Conservation (phyloP, 2,797 vertebrate species). For the Oceanodroma leucorhoa region DNA sequence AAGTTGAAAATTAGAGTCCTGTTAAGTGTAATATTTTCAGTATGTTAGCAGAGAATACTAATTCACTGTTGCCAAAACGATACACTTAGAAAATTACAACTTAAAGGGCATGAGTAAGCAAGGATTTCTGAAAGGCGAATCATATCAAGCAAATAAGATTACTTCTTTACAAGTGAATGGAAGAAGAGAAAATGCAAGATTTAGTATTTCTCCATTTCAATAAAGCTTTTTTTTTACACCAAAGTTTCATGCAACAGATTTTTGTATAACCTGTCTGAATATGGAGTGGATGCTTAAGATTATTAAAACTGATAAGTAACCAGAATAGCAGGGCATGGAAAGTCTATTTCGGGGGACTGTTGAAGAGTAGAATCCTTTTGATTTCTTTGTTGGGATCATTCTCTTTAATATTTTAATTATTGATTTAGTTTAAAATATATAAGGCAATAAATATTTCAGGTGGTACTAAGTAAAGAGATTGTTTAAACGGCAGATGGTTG, state of each 20-base stretch:
- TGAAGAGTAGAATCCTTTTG: neutral
- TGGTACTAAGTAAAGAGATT: neutral
- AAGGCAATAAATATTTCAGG: slow-evolving; percentile 41
- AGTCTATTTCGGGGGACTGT: neutral
- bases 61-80: neutral
- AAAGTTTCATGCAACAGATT: neutral
- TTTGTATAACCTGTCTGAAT: neutral
- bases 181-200: neutral
- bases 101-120: neutral
- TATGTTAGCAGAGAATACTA: neutral
- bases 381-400: neutral
- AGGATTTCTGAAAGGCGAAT: slow-evolving; percentile 3
- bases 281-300: neutral
- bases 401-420: slow-evolving; percentile 25
- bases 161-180: neutral
- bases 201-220: neutral
- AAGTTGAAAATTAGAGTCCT: neutral
- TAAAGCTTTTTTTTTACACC: neutral
- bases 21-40: neutral
- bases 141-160: neutral
- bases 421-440: neutral
- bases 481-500: neutral
- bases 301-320: neutral
- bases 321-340: neutral
- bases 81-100: neutral